These are phyloP conservation scores for Channallabes apus DNA, from an alignment of 2,797 vertebrate genomes.

Conservation along the genomic window DNA sequence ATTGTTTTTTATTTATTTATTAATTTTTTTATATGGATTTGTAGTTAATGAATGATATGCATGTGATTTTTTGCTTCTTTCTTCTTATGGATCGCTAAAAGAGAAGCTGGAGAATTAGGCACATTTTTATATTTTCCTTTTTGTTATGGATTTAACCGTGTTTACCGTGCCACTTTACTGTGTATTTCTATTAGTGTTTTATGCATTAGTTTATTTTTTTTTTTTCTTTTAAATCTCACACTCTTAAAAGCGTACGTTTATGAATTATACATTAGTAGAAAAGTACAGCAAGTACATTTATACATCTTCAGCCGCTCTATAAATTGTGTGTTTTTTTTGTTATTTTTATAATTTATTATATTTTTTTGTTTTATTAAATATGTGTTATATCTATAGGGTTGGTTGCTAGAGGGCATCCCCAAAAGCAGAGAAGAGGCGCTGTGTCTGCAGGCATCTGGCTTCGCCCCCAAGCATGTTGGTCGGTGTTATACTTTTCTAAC, in stretches of 20 bases:
- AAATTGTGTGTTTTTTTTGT: background rate
- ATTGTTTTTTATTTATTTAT: conserved; percentile 73
- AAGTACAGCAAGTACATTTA: background rate
- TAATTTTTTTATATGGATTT: conserved; percentile 60
- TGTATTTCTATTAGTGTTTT: conserved; percentile 50
- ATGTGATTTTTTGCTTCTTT: conserved; percentile 44
- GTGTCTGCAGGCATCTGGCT: conserved; percentile 77
- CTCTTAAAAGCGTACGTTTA: conserved; percentile 48
- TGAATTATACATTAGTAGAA: conserved; percentile 51
- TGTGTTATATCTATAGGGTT: conserved; percentile 76
- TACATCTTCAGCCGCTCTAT: background rate
- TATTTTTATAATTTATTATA: background rate
- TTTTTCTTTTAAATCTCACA: conserved; percentile 33
- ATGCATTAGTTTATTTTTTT: conserved; percentile 32
- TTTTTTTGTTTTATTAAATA: background rate
- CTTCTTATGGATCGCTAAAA: conserved; percentile 57
- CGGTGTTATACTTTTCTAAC: conserved; percentile 63
- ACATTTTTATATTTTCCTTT: conserved; percentile 57
- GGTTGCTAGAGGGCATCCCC: conserved; percentile 87
- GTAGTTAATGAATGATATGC: conserved; percentile 67
- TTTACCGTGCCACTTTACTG: conserved; percentile 40
- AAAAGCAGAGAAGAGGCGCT: conserved; percentile 79
- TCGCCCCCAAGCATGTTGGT: conserved; percentile 85
- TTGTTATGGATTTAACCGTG: conserved; percentile 58
- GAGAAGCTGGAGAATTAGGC: conserved; percentile 60